These are phyloP conservation scores for Tragelaphus buxtoni DNA, from an alignment of 2,113 vertebrate species.

Conservation along the genomic window DNA sequence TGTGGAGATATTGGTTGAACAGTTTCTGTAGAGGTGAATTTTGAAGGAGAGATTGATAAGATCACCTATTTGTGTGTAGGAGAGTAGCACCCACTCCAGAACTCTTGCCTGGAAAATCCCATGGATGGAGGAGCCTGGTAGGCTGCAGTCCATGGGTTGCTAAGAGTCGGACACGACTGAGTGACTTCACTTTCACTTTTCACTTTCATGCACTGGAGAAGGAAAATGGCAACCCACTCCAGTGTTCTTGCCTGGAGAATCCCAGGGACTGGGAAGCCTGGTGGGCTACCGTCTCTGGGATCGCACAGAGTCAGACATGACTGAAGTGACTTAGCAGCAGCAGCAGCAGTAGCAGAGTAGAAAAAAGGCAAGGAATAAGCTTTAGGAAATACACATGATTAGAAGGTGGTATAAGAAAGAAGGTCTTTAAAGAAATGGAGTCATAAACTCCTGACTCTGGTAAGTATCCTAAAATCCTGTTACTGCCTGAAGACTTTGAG, in stretches of 20 bases:
- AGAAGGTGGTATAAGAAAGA: neutral
- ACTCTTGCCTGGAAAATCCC: no score
- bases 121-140: no score
- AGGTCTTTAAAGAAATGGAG: neutral
- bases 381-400: neutral
- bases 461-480: neutral
- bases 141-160: no score
- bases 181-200: no score
- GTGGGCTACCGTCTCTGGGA: no score
- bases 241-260: no score
- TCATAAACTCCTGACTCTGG: neutral
- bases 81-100: neutral
- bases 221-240: no score
- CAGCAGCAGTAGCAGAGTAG: neutral
- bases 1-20: neutral
- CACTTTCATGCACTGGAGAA: no score
- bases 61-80: neutral
- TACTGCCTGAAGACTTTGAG: neutral
- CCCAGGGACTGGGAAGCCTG: no score
- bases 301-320: no score
- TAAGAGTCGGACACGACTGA: no score
- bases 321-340: no score
- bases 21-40: neutral
- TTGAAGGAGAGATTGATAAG: neutral
- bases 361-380: neutral